Base-by-base conservation (phyloP, 2,888 invertebrate species). In the Lasioglossum calceatum region DNA sequence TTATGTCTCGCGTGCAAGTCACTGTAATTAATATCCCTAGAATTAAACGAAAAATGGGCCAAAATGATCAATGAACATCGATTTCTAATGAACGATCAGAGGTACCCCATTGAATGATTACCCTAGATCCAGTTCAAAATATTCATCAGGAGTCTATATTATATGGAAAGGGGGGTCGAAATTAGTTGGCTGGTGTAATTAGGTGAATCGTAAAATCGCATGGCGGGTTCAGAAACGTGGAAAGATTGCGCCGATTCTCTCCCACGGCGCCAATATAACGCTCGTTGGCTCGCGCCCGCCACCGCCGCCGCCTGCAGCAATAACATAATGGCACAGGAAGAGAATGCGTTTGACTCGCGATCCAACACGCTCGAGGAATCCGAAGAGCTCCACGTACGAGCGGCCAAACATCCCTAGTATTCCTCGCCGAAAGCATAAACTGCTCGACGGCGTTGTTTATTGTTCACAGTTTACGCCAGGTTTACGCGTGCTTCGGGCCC, bases 261-360 rank as follows among this genome's bases (percentile, higher is more conserved):
- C 77, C 70, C 82, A 84, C 86, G 88, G 91, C 90, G 89, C 79
- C 88, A 71, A 91, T 82, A 86, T 91, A 88, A 86, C 84, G 86
- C 82, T 82, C 74, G 89, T 85, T 85, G 88, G 85, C 87, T 88
- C 88, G 86, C 86, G 82, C 78, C 82, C 88, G 85, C 87, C 85
- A 78, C 77, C 82, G 47, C 74, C 80, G 54, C 54, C 64, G 77
- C 87, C 89, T 85, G 75, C 83, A 86, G 92, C 93, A 93, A 94
- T 93, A 93, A 93, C 92, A 92, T 93, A 93, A 94, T 93, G 93
- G 93, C 92, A 91, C 91, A 91, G 93, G 92, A 92, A 94, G 93
- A 92, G 94, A 94, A 94, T 94, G 94, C 93, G 94, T 91, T 93
- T 92, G 93, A 93, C 93, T 94, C 92, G 93, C 94, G 92, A 94